A percentile compares a stretch with the other conserved stretches of the same genome.
Evolutionary conservation across 2,888 invertebrate species (phyloP).

Genomic region (Sepioteuthis lessoniana): DNA sequence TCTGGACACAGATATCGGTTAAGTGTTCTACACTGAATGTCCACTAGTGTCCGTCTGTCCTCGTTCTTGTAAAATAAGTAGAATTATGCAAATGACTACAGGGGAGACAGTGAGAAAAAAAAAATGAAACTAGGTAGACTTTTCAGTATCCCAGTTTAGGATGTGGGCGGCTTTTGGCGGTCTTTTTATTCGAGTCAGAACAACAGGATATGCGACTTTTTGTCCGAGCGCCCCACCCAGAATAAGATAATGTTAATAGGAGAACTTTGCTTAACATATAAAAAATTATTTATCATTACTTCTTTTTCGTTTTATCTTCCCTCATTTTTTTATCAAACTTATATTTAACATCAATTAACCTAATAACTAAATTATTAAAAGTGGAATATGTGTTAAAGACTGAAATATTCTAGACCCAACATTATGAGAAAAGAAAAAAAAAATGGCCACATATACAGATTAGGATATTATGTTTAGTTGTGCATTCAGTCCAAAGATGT

Average conservation of each 20-base stretch:
- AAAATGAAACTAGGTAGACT: neutral
- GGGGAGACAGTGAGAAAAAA: neutral
- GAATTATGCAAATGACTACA: neutral
- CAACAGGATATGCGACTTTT: constrained; percentile 10
- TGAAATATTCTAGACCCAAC: too few species aligned
- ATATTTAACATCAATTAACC: too few species aligned
- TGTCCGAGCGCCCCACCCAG: neutral
- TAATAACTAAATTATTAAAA: too few species aligned
- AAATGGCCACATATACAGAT: too few species aligned
- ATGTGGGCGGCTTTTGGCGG: neutral
- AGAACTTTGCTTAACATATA: neutral
- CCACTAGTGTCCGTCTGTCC: neutral
- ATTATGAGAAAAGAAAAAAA: too few species aligned
- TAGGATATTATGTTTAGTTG: too few species aligned
- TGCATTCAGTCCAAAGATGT: too few species aligned
- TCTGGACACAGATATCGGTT: neutral
- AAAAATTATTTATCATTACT: too few species aligned
- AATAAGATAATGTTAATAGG: neutral
- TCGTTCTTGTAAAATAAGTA: neutral
- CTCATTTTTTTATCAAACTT: too few species aligned
- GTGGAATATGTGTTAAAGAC: too few species aligned
- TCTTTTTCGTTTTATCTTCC: too few species aligned
- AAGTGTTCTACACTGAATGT: neutral
- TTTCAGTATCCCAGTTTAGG: neutral
- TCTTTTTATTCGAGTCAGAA: neutral